phyloP scores from a whole-genome alignment of 2,888 invertebrate species.

The Dicranocentrus wangi region DNA sequence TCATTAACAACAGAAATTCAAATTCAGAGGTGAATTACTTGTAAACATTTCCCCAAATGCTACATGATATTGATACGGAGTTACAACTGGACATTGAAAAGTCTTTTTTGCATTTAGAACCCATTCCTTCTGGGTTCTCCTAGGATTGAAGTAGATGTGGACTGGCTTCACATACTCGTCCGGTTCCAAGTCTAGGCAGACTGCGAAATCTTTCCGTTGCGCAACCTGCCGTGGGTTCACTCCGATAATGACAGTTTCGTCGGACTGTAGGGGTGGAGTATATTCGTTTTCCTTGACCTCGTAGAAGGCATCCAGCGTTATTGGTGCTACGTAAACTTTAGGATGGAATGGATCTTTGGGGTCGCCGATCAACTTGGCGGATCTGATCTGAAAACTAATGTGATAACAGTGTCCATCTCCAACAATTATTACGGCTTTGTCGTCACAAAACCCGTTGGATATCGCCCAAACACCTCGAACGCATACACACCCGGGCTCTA shows the following conservation, averaged over 20 bases:
- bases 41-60: slow-evolving; percentile 49
- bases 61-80: slow-evolving; percentile 35
- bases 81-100: slow-evolving; percentile 13
- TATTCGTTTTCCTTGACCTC: slow-evolving; percentile 24
- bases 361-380: slow-evolving; percentile 54
- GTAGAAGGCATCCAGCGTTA: slow-evolving; percentile 33
- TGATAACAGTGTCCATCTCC: slow-evolving; percentile 57
- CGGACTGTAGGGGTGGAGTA: slow-evolving; percentile 14
- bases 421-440: slow-evolving; percentile 39
- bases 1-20: neutral
- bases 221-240: slow-evolving; percentile 52
- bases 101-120: slow-evolving; percentile 2
- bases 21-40: neutral
- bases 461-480: slow-evolving; percentile 57
- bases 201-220: slow-evolving; percentile 20
- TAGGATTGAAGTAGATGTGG: slow-evolving; percentile 40
- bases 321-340: slow-evolving; percentile 32
- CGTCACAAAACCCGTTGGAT: slow-evolving; percentile 54
- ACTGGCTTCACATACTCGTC: slow-evolving; percentile 36
- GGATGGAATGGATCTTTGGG: slow-evolving; percentile 52
- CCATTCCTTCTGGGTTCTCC: slow-evolving; percentile 38
- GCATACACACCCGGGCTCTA: slow-evolving; percentile 48
- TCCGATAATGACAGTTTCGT: slow-evolving; percentile 36
- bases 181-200: slow-evolving; percentile 38
- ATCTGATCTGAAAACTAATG: slow-evolving; percentile 36